Evolutionary conservation across 1,140 invertebrate genomes (phyloP), one percentile per base, ranked within the genome.

Genomic region (Neodiprion pinetum): DNA sequence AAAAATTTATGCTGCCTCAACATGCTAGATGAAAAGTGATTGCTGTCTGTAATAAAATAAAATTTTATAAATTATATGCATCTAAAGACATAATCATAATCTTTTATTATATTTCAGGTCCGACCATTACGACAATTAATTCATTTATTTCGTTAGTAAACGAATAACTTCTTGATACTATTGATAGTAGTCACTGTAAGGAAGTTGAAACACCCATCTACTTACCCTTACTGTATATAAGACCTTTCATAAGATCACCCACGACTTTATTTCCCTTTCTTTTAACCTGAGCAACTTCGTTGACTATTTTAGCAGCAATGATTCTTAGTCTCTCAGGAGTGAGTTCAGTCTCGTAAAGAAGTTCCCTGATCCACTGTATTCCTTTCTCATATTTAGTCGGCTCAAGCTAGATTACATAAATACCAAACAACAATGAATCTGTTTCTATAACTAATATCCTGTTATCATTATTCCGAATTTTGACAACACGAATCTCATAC

Each of bases 1-100:
- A 97, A 88, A 83, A 97, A 97, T 71, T 92, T 92, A 67, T 94
- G 92, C 81, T 97, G 96, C 0, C 92, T 89, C 11, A 97, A 82
- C 75, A 96, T 90, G 72, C 92, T 93, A 68, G 90, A 90, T 71
- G 91, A 88, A 80, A 92, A 91, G 75, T 92, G 86, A 84, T 97
- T 97, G 79, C 92, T 95, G 74, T 95, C 94, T 92, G 86, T 71
- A 83, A 88, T 81, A 47, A n/a, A 12, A 28, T 47, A 17, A 75
- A 72, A 77, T 66, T 17, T 14, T 49, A 17, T 67, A 49, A 14
- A 28, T 7, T 14, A 72, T 73, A 74, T 28, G 9, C 12, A 70
- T 70, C 73, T 68, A 65, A 68, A 67, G 21, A 68, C 69, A 73
- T 68, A 48, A 67, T 72, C 7, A 9, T 61, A 10, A 10, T 66